Percentiles rank a stretch among this genome's conserved stretches.
Conservation (phyloP, 2,797 vertebrate genomes). For the Neosalanx taihuensis region DNA sequence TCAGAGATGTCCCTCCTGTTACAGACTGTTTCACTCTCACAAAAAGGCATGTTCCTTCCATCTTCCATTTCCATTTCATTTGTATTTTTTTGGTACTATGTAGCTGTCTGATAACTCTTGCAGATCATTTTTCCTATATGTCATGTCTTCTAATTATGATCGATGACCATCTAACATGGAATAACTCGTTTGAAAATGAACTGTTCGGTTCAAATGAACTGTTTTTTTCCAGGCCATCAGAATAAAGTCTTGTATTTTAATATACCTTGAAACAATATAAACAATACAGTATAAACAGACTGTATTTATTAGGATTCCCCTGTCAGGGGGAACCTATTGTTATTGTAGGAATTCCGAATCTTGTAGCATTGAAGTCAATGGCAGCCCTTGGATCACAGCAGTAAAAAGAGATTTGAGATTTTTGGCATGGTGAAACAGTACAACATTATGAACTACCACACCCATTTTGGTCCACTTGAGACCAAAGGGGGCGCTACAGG, state of each 20-base stretch:
- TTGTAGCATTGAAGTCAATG: too few species aligned
- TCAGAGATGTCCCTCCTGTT: too few species aligned
- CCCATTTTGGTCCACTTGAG: too few species aligned
- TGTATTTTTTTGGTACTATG: neutral
- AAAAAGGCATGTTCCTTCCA: neutral
- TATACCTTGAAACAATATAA: conserved; percentile 9
- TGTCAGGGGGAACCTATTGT: too few species aligned
- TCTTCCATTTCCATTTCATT: neutral
- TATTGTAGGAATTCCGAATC: too few species aligned
- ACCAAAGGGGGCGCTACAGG: too few species aligned
- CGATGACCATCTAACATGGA: conserved; percentile 14
- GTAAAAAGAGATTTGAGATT: too few species aligned
- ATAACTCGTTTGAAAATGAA: conserved; percentile 15
- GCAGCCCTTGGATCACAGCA: too few species aligned
- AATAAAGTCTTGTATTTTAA: neutral
- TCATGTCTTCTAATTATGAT: conserved; percentile 18
- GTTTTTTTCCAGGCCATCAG: neutral
- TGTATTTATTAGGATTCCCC: neutral
- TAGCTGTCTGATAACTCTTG: too few species aligned
- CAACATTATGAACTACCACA: too few species aligned
- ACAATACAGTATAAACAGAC: conserved; percentile 1
- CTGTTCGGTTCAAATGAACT: neutral
- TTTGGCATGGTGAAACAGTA: too few species aligned
- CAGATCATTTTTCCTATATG: too few species aligned
- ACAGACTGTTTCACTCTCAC: neutral